Base-by-base conservation (phyloP, 2,797 vertebrate species). In the Rhynchonycteris naso region DNA sequence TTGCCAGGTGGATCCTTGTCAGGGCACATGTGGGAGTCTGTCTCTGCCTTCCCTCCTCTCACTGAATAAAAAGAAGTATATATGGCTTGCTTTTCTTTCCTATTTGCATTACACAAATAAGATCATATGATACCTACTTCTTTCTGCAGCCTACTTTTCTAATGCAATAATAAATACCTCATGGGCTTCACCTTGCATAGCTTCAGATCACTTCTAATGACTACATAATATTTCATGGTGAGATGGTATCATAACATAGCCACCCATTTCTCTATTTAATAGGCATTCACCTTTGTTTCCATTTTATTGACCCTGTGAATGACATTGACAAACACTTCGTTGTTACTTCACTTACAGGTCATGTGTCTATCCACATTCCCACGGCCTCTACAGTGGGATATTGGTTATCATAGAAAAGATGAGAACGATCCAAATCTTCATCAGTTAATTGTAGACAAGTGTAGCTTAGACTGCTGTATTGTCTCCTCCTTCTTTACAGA, bases 401-500 rank as follows among this genome's bases (percentile, higher is more conserved):
- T 43, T 43, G 43, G 43, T 43, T 43, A 43, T 43, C 43, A 43
- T 43, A 43, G 43, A 43, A 43, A 43, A 43, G 8, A 43, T 43
- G 43, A 43, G 43, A 43, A 43, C 43, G 8, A 43, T 43, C 43
- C 43, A 43, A 43, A 43, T 43, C 5, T 43, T 89, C 13, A 9
- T 13, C 38, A 71, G 30, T 28, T 52, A 38, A 66, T 71, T 58
- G 6, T 19, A 22, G 66, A 33, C 5, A 19, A 91, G 14, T 84
- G 1, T 88, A 65, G 92, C 15, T 19, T n/a, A 58, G 24, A 9
- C 28, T 63, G n/a, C 61, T 87, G 74, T 94, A 14, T 47, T 88
- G 88, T 91, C 65, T 5, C 35, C n/a, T 11, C 54, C 15, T 95
- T 58, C 98, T 97, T 98, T 95, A 50, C 98, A 99, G 99, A 99